Percentiles rank a stretch among this genome's conserved stretches.
These are phyloP conservation scores for Neoitamus cyanurus DNA, from an alignment of 2,888 invertebrate genomes.

Conservation along the genomic window DNA sequence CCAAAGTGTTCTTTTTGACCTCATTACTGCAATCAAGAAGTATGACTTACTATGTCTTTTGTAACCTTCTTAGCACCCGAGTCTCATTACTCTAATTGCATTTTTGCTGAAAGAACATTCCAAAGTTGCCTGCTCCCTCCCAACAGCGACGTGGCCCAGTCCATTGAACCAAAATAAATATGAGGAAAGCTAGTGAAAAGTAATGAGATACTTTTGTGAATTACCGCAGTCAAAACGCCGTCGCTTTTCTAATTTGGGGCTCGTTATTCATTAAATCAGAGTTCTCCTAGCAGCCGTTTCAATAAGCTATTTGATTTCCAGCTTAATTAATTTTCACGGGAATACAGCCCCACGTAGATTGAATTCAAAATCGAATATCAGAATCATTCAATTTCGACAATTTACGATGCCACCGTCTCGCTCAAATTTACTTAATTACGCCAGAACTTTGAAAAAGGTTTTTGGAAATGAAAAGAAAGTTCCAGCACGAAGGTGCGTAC, in stretches of 20 bases:
- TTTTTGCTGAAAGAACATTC: neutral
- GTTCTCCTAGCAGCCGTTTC: neutral
- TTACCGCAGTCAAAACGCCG: neutral
- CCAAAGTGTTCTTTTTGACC: too few relatives aligned
- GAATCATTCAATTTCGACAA: neutral
- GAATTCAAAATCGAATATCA: neutral
- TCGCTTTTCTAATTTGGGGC: neutral
- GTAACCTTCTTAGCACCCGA: too few relatives aligned
- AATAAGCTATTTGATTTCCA: neutral
- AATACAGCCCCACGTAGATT: neutral
- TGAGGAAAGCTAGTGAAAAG: neutral
- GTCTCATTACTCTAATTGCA: neutral
- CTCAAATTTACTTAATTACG: neutral
- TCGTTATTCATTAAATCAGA: neutral
- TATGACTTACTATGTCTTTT: too few relatives aligned
- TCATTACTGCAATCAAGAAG: too few relatives aligned
- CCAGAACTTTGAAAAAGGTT: neutral
- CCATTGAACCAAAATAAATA: neutral
- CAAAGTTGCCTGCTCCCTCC: neutral
- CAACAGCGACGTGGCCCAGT: neutral
- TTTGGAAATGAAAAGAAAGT: neutral
- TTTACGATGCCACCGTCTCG: neutral
- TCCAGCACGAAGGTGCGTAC: neutral
- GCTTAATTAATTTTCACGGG: neutral
- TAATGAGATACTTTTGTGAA: neutral